phyloP scores from a whole-genome alignment of 2,797 vertebrate species.

The Choloepus didactylus region DNA sequence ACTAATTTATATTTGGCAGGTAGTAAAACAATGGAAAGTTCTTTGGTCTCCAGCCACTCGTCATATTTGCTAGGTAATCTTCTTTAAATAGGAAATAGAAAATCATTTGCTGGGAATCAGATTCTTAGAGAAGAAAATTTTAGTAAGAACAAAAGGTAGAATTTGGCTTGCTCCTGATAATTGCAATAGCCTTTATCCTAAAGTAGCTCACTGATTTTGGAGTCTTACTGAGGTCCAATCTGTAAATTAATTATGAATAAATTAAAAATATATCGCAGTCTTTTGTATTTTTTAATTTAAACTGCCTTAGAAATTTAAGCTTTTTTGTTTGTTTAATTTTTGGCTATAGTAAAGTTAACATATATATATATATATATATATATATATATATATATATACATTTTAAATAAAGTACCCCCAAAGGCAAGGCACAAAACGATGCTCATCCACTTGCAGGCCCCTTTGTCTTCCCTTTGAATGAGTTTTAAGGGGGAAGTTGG shows the following conservation, averaged over 20 bases:
- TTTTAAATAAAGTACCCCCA: conserved; percentile 76
- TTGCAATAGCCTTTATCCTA: conserved; percentile 68
- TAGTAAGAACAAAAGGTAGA: conserved; percentile 74
- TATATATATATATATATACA: conserved; percentile 77
- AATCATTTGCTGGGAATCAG: conserved; percentile 59
- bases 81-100: conserved; percentile 74
- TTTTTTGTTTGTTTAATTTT: conserved; percentile 73
- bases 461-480: conserved; percentile 69
- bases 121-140: conserved; percentile 66
- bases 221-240: neutral
- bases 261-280: conserved; percentile 68
- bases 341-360: conserved; percentile 72
- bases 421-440: conserved; percentile 60
- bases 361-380: conserved; percentile 76
- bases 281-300: conserved; percentile 75
- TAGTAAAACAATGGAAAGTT: conserved; percentile 84
- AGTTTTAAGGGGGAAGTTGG: conserved; percentile 23
- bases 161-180: conserved; percentile 70
- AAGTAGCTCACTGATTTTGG: conserved; percentile 68
- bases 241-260: conserved; percentile 71
- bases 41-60: conserved; percentile 73
- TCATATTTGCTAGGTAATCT: conserved; percentile 79
- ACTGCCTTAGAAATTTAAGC: conserved; percentile 69
- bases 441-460: neutral
- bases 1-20: conserved; percentile 89